Evolutionary conservation across 2,888 invertebrate species (phyloP).

Genomic region (Aproaerema taeniolella): DNA sequence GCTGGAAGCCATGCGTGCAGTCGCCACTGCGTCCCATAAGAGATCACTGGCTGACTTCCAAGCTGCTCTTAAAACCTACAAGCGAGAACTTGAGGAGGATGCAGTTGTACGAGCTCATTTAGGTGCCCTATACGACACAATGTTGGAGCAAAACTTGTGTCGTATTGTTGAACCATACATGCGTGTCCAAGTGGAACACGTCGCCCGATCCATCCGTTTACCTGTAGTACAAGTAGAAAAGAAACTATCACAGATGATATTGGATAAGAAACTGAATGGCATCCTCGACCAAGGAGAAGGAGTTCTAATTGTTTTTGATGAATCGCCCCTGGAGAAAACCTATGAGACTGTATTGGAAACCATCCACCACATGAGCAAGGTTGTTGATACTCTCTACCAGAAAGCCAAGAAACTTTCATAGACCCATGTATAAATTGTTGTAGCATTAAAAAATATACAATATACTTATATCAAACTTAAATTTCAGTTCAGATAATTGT

Average conservation of each 20-base stretch:
- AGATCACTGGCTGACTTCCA: slow-evolving; percentile 98
- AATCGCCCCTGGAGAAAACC: slow-evolving; percentile 95
- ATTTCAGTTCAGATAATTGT: slow-evolving; percentile 60
- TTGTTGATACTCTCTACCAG: slow-evolving; percentile 99
- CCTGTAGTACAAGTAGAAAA: slow-evolving; percentile 96
- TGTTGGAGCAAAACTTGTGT: slow-evolving; percentile 99
- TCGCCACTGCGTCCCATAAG: slow-evolving; percentile 97
- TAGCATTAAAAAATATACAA: slow-evolving; percentile 58
- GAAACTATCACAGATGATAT: slow-evolving; percentile 99
- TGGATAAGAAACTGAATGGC: slow-evolving; percentile 98
- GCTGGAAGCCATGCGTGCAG: slow-evolving; percentile 98
- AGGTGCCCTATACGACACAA: slow-evolving; percentile 97
- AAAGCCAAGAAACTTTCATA: slow-evolving; percentile 98
- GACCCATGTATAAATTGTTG: slow-evolving; percentile 63
- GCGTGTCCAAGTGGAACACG: slow-evolving; percentile 94
- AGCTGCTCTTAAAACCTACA: slow-evolving; percentile 89
- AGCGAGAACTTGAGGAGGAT: slow-evolving; percentile 94
- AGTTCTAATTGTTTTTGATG: slow-evolving; percentile 98
- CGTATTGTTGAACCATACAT: slow-evolving; percentile 99
- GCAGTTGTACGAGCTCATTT: slow-evolving; percentile 98
- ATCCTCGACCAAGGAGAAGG: slow-evolving; percentile 99
- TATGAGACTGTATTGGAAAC: slow-evolving; percentile 98
- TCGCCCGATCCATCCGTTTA: slow-evolving; percentile 93
- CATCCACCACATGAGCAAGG: slow-evolving; percentile 99
- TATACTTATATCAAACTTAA: slow-evolving; percentile 60